Evolutionary conservation across 2,797 vertebrate genomes (phyloP), one percentile per base, ranked within the genome.

Genomic region (Thunnus albacares): DNA sequence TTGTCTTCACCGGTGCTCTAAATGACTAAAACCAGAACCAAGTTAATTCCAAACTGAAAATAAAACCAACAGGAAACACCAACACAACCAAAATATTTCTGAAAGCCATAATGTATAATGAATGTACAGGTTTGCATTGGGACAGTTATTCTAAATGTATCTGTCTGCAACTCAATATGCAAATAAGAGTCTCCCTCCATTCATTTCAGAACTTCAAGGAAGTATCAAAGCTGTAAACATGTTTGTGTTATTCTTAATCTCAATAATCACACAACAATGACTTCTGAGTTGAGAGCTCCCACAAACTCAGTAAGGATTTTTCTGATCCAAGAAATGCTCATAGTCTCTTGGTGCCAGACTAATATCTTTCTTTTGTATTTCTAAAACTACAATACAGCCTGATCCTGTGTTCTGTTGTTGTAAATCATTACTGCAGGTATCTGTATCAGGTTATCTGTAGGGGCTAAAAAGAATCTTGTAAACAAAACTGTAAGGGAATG

Each of bases 401-500:
- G 68, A 66, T 71, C 53, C 47, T 71, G 65, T 70, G 43, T 52
- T 86, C 76, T 77, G 77, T 33, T 72, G 38, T 43, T 56, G 49
- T 33, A 33, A 66, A 45, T 70, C 33, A 13, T 14, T 12, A 49
- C 58, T 58, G 60, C 72, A 33, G 43, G 63, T 41, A 72, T 57
- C 75, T 67, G 70, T 65, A 41, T 5, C 2, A 6, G 59, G 65
- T 43, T 73, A 43, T 86, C 82, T 89, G 77, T 63, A 83, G 26
- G 55, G 38, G 49, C 9, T 67, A 79, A 71, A 78, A 67, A 53
- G 30, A 71, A 65, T 75, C 73, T 84, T 73, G 69, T 81, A 76
- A 87, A 80, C 71, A 77, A 82, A 87, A 88, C 85, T 85, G 69
- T 65, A 73, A 82, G 80, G 86, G 82, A 85, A 92, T 79, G 74